These are phyloP conservation scores for Cosmopolites sordidus DNA, from an alignment of 2,888 invertebrate species.

Conservation along the genomic window DNA sequence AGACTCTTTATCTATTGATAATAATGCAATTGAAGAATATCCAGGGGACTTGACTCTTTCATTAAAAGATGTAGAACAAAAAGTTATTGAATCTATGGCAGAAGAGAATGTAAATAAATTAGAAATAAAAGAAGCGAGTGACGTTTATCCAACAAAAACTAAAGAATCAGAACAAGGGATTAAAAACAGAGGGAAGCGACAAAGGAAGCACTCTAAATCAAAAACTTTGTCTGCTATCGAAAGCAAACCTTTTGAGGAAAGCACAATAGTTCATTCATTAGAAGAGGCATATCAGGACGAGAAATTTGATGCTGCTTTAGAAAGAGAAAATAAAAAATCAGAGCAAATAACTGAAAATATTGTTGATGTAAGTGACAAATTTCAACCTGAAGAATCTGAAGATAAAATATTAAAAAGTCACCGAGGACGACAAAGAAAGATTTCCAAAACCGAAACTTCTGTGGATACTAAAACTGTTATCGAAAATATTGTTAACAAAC, in stretches of 20 bases:
- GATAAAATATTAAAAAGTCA: background rate
- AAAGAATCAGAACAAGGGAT: too few relatives aligned
- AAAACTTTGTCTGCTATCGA: too few relatives aligned
- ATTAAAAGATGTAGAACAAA: conserved; percentile 1
- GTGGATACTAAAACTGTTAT: background rate
- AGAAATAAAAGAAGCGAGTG: too few relatives aligned
- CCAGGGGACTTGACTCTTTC: background rate
- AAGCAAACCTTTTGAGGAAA: too few relatives aligned
- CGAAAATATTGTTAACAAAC: background rate
- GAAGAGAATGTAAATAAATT: too few relatives aligned
- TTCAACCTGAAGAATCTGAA: background rate
- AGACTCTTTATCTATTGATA: background rate
- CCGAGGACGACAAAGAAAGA: background rate
- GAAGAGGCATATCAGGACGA: background rate
- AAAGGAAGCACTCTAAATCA: background rate
- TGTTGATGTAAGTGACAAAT: too few relatives aligned
- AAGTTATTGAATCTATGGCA: background rate
- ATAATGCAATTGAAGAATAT: background rate
- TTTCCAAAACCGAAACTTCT: too few relatives aligned
- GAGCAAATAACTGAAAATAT: conserved; percentile 2
- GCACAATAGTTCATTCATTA: too few relatives aligned
- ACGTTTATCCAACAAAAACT: background rate
- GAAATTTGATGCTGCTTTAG: background rate
- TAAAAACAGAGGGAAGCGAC: background rate
- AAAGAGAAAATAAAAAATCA: too few relatives aligned